Conservation (phyloP, 2,113 vertebrate genomes). For the Neodon shergylaensis region DNA sequence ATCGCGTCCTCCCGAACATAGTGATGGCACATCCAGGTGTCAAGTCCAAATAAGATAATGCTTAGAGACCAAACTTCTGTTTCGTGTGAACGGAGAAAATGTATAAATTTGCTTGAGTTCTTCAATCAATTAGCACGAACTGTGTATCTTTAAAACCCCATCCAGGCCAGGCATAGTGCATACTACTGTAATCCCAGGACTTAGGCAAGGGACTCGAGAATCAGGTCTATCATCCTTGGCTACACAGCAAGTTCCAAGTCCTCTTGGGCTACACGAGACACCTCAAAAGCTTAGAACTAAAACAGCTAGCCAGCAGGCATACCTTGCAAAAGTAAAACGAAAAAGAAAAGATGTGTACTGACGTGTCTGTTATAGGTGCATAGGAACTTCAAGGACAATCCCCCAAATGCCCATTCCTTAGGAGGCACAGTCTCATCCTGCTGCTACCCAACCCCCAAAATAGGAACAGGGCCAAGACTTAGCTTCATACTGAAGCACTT, state of each 20-base stretch:
- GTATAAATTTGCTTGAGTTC: background rate
- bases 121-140: background rate
- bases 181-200: background rate
- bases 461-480: background rate
- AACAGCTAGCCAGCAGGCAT: background rate
- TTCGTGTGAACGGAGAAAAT: background rate
- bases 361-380: accelerated
- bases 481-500: background rate
- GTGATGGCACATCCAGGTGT: background rate
- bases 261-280: background rate
- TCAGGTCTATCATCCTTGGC: background rate
- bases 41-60: conserved; percentile 8
- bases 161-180: background rate
- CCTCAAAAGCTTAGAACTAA: background rate
- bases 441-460: accelerated
- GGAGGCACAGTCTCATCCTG: background rate
- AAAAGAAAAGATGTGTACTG: background rate
- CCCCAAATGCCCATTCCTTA: background rate
- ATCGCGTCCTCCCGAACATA: conserved; percentile 40
- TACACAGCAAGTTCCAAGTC: background rate
- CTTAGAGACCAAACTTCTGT: background rate
- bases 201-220: background rate
- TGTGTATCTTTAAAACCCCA: background rate
- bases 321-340: background rate
- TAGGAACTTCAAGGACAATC: background rate